A percentile compares a stretch with the other conserved stretches of the same genome.
These are phyloP conservation scores for Danionella dracula DNA, from an alignment of 2,797 vertebrate genomes.

Conservation along the genomic window DNA sequence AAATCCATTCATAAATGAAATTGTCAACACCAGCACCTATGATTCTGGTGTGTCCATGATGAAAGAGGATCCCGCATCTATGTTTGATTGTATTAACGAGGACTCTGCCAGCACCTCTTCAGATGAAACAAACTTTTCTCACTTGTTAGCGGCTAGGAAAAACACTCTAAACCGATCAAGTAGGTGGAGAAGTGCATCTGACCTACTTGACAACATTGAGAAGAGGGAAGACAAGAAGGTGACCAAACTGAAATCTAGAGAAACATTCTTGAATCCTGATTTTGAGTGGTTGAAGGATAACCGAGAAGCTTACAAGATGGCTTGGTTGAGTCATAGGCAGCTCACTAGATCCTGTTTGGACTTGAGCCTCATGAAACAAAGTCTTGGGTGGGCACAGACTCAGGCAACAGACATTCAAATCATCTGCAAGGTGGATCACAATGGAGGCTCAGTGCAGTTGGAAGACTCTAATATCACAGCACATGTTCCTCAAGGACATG, in stretches of 20 bases:
- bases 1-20: slow-evolving; percentile 91
- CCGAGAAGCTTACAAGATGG: slow-evolving; percentile 91
- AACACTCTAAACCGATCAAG: slow-evolving; percentile 67
- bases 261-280: slow-evolving; percentile 69
- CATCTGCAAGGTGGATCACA: slow-evolving; percentile 76
- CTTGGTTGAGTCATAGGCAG: slow-evolving; percentile 93
- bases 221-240: slow-evolving; percentile 54
- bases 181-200: slow-evolving; percentile 85
- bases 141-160: slow-evolving; percentile 61
- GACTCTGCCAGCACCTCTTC: slow-evolving; percentile 81
- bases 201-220: slow-evolving; percentile 79
- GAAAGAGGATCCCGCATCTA: slow-evolving; percentile 67
- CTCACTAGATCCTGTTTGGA: slow-evolving; percentile 89
- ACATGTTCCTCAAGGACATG: slow-evolving; percentile 83
- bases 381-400: slow-evolving; percentile 94
- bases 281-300: slow-evolving; percentile 84
- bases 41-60: slow-evolving; percentile 55
- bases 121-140: slow-evolving; percentile 77
- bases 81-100: slow-evolving; percentile 62
- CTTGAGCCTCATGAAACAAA: slow-evolving; percentile 83
- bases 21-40: slow-evolving; percentile 63
- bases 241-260: slow-evolving; percentile 47
- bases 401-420: slow-evolving; percentile 81
- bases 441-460: slow-evolving; percentile 82
- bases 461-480: slow-evolving; percentile 81